Percentiles rank a stretch among this genome's conserved stretches.
phyloP scores from a whole-genome alignment of 2,888 invertebrate genomes.

The Patella caerulea region DNA sequence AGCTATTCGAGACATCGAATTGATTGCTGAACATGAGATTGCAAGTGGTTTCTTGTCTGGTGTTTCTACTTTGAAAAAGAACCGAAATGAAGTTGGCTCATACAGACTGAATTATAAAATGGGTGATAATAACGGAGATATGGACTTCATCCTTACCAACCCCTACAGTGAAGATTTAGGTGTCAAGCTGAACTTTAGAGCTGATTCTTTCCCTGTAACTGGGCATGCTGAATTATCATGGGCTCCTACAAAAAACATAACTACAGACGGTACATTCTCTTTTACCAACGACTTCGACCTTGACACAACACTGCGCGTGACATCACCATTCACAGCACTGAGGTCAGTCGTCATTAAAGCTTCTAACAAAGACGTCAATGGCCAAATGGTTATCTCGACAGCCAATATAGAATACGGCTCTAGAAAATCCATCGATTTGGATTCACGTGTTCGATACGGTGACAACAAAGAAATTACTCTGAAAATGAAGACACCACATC shows the following conservation, averaged over 20 bases:
- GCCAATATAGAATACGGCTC: constrained; percentile 31
- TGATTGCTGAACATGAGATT: constrained; percentile 46
- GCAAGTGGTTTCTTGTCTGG: constrained; percentile 40
- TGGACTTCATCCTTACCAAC: constrained; percentile 35
- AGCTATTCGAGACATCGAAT: constrained; percentile 34
- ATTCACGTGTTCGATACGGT: constrained; percentile 9
- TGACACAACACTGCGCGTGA: constrained; percentile 31
- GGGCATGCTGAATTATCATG: constrained; percentile 36
- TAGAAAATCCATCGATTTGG: constrained; percentile 22
- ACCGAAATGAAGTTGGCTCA: constrained; percentile 34
- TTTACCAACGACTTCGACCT: constrained; percentile 24
- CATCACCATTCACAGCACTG: constrained; percentile 31
- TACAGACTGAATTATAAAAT: constrained; percentile 37
- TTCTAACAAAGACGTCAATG: constrained; percentile 29
- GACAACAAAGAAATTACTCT: constrained; percentile 22
- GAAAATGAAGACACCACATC: constrained; percentile 29
- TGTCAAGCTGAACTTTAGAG: constrained; percentile 35
- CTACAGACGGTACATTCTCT: constrained; percentile 41
- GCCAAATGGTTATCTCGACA: constrained; percentile 24
- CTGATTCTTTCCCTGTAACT: constrained; percentile 39
- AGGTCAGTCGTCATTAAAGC: constrained; percentile 28
- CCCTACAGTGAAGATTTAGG: constrained; percentile 38
- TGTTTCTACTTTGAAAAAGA: constrained; percentile 27
- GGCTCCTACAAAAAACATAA: constrained; percentile 34
- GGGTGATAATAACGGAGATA: constrained; percentile 28